These are phyloP conservation scores for Tychaedon coryphoeus DNA, from an alignment of 2,113 vertebrate species.

Conservation along the genomic window DNA sequence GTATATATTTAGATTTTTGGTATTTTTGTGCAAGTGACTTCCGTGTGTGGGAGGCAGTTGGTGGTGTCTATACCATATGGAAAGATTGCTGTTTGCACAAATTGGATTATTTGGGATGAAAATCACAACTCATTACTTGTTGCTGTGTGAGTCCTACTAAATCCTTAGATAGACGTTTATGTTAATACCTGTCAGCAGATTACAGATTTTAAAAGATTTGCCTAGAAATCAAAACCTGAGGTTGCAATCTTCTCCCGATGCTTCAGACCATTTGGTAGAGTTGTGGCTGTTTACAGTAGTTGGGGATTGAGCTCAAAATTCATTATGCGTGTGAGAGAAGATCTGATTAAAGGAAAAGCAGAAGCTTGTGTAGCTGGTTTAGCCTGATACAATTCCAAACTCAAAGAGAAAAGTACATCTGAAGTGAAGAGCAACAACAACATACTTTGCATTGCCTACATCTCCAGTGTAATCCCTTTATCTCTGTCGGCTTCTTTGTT, in stretches of 20 bases:
- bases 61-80: neutral
- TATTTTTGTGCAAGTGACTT: neutral
- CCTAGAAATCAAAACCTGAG: neutral
- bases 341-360: neutral
- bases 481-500: neutral
- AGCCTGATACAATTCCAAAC: neutral
- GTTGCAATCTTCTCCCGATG: neutral
- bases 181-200: neutral
- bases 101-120: conserved; percentile 1
- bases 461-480: neutral
- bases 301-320: neutral
- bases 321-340: neutral
- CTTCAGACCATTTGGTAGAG: neutral
- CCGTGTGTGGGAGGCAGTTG: neutral
- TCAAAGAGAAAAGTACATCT: neutral
- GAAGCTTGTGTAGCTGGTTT: neutral
- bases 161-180: neutral
- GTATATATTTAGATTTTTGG: neutral
- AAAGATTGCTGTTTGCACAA: neutral
- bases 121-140: neutral
- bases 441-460: neutral
- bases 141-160: neutral
- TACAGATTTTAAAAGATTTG: neutral
- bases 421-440: neutral
- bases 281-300: neutral